Evolutionary conservation across 2,888 invertebrate genomes (phyloP).

Genomic region (Drosophila robusta): DNA sequence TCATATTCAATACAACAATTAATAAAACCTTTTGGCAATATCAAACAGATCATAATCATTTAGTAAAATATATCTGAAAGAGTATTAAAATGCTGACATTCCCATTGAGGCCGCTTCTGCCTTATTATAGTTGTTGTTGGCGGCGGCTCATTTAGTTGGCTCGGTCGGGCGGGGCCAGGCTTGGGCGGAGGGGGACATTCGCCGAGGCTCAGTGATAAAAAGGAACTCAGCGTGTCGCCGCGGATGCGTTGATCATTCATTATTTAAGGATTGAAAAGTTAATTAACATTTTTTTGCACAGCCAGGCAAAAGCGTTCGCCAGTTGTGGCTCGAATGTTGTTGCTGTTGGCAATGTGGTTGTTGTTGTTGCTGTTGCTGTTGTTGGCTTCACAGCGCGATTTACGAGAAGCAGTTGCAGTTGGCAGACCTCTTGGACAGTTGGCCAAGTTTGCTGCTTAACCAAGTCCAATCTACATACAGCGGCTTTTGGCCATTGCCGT

Average conservation of each 20-base stretch:
- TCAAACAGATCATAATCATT: too few species aligned
- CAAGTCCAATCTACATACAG: conserved; percentile 45
- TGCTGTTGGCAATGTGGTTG: conserved; percentile 6
- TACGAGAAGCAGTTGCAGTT: conserved; percentile 67
- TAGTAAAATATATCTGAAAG: neutral
- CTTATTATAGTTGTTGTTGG: conserved; percentile 21
- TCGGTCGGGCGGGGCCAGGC: conserved; percentile 1
- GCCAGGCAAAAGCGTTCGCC: conserved; percentile 55
- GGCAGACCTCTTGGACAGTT: conserved; percentile 36
- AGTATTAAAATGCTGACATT: neutral
- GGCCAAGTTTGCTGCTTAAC: conserved; percentile 60
- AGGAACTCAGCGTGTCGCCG: conserved; percentile 84
- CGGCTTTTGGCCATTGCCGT: neutral
- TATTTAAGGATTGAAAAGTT: conserved; percentile 86
- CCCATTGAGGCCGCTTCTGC: too few species aligned
- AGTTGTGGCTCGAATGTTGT: conserved; percentile 25
- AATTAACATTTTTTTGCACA: conserved; percentile 85
- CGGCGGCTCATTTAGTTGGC: conserved; percentile 34
- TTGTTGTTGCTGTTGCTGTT: conserved; percentile 22
- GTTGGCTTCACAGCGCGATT: conserved; percentile 58
- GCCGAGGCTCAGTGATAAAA: conserved; percentile 79
- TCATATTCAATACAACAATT: too few species aligned
- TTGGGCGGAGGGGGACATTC: conserved; percentile 18
- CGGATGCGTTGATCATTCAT: conserved; percentile 85
- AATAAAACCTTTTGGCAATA: too few species aligned